These are phyloP conservation scores for Apis laboriosa DNA, from an alignment of 1,140 invertebrate genomes.

Conservation along the genomic window DNA sequence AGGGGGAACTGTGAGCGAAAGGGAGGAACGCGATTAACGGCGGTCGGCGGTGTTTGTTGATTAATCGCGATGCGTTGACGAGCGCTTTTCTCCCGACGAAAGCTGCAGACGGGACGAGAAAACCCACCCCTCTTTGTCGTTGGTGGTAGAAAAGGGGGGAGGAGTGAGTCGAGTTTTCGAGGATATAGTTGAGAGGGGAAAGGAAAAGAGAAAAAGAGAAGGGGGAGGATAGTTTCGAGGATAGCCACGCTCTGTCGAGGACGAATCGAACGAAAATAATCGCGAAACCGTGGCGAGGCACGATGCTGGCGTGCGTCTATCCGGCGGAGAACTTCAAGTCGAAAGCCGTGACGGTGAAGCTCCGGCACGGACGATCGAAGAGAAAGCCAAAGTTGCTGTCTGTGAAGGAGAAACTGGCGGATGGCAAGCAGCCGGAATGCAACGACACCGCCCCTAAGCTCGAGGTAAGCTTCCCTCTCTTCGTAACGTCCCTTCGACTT, in stretches of 20 bases:
- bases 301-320: slow-evolving; percentile 79
- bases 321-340: slow-evolving; percentile 78
- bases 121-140: too few species aligned
- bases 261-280: slow-evolving; percentile 21
- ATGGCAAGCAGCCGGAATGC: slow-evolving; percentile 39
- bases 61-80: slow-evolving; percentile 7
- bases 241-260: not conserved
- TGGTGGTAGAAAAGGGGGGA: too few species aligned
- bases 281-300: slow-evolving; percentile 31
- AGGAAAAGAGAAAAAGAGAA: not conserved
- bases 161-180: not conserved
- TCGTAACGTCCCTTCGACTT: not conserved
- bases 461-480: slow-evolving; percentile 49
- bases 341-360: slow-evolving; percentile 75
- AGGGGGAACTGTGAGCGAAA: not conserved
- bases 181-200: not conserved
- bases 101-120: not conserved
- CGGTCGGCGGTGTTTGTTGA: not conserved
- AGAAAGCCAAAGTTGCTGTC: slow-evolving; percentile 72
- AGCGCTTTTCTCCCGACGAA: not conserved
- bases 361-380: slow-evolving; percentile 73
- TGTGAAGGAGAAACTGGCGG: slow-evolving; percentile 70
- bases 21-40: not conserved
- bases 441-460: slow-evolving; percentile 38
- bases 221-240: not conserved